Percentiles rank a stretch among this genome's conserved stretches.
phyloP scores from a whole-genome alignment of 2,113 vertebrate species.

The Cryptomyrus ogoouensis region DNA sequence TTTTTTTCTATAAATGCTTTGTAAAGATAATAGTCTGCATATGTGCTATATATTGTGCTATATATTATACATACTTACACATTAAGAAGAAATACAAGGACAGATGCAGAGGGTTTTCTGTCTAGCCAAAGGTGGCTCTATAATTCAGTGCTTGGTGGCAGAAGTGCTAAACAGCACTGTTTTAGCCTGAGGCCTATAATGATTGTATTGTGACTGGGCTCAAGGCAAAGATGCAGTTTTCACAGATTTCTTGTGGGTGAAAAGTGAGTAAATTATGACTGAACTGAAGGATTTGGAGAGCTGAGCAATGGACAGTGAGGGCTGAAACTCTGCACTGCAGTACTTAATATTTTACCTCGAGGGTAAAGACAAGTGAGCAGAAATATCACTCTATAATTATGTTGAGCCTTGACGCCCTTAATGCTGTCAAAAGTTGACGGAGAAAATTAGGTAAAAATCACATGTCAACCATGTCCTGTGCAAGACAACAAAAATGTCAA shows the following conservation, averaged over 20 bases:
- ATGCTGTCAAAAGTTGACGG: not conserved
- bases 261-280: constrained; percentile 13
- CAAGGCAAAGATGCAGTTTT: not conserved
- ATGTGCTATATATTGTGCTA: not conserved
- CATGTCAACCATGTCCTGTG: not conserved
- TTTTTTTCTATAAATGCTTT: not conserved
- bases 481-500: not conserved
- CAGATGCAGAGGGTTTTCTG: constrained; percentile 11
- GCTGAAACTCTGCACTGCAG: not conserved
- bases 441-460: not conserved
- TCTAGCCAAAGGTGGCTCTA: not conserved
- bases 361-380: not conserved
- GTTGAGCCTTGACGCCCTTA: not conserved
- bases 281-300: constrained; percentile 15
- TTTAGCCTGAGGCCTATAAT: constrained; percentile 20
- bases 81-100: not conserved
- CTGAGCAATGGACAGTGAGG: constrained; percentile 3
- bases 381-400: not conserved
- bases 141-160: not conserved
- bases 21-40: not conserved
- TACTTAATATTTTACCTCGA: constrained; percentile 14
- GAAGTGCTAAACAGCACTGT: not conserved
- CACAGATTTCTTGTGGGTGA: constrained; percentile 21
- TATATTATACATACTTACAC: not conserved
- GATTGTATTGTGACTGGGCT: constrained; percentile 7